Conservation (phyloP, 2,888 invertebrate genomes). For the Philhelius pedissequus region DNA sequence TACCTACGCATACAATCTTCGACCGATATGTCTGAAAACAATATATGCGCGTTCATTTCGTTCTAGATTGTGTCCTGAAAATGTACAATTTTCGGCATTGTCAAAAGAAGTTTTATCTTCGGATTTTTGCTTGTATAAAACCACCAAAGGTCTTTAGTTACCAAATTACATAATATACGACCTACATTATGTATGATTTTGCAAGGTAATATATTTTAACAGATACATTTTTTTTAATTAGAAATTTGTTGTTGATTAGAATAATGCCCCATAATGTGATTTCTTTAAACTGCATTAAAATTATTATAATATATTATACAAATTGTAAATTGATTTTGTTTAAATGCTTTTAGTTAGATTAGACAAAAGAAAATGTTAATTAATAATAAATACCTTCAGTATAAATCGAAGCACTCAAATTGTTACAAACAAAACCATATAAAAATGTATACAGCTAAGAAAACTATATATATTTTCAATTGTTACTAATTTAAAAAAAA, state of each 20-base stretch:
- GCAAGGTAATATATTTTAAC: not conserved
- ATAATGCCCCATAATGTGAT: not conserved
- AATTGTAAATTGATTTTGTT: not conserved
- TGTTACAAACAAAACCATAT: constrained; percentile 13
- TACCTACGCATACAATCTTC: not conserved
- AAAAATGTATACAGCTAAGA: constrained; percentile 7
- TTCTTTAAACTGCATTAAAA: not conserved
- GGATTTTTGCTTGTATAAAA: not conserved
- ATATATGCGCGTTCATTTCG: constrained; percentile 28
- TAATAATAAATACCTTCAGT: constrained; percentile 10
- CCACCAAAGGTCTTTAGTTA: not conserved
- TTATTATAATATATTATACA: not conserved
- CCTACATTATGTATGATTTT: no score
- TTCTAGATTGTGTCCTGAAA: constrained; percentile 6
- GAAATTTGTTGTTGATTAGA: not conserved
- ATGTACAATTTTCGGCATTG: not conserved
- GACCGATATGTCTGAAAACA: constrained; percentile 16
- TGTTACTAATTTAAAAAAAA: constrained; percentile 13
- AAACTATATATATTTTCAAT: constrained; percentile 12
- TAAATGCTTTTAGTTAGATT: not conserved
- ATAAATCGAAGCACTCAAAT: constrained; percentile 35
- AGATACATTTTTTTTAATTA: not conserved
- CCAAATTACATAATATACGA: not conserved
- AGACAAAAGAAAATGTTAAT: constrained; percentile 6
- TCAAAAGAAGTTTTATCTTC: not conserved